phyloP scores from a whole-genome alignment of 1,140 invertebrate genomes.

The Eufriesea mexicana region DNA sequence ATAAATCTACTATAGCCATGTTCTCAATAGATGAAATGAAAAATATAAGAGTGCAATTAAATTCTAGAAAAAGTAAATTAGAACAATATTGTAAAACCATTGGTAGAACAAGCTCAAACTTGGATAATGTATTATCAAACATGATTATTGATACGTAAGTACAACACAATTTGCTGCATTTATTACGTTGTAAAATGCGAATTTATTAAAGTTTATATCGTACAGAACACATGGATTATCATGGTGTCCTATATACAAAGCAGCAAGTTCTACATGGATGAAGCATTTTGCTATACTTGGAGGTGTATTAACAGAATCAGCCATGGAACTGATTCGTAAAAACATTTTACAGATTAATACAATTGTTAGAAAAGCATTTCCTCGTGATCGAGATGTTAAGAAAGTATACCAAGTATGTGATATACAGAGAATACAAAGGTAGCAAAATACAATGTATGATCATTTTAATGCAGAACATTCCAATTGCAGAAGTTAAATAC shows the following conservation, averaged over 20 bases:
- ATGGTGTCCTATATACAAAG: slow-evolving; percentile 85
- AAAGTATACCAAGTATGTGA: slow-evolving; percentile 67
- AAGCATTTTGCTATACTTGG: slow-evolving; percentile 83
- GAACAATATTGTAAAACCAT: slow-evolving; percentile 48
- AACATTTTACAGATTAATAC: slow-evolving; percentile 71
- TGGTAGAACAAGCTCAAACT: slow-evolving; percentile 1
- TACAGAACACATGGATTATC: slow-evolving; percentile 79
- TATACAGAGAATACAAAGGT: background rate
- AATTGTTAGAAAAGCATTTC: slow-evolving; percentile 75
- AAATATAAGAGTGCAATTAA: slow-evolving; percentile 34
- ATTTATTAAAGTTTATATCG: slow-evolving; percentile 33
- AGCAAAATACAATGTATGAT: background rate
- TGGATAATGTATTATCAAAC: slow-evolving; percentile 61
- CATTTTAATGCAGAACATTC: background rate
- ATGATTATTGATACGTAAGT: slow-evolving; percentile 74
- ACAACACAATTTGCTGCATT: background rate
- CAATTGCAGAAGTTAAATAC: slow-evolving; percentile 62
- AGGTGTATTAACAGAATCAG: slow-evolving; percentile 73
- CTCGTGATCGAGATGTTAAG: slow-evolving; percentile 47
- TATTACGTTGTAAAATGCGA: background rate
- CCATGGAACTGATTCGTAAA: slow-evolving; percentile 54
- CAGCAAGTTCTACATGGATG: slow-evolving; percentile 83
- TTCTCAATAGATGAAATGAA: slow-evolving; percentile 41
- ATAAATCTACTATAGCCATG: background rate
- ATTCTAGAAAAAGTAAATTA: slow-evolving; percentile 51